A percentile compares a stretch with the other conserved stretches of the same genome.
Evolutionary conservation across 2,888 invertebrate genomes (phyloP).

Genomic region (Ormyrus nitidulus): DNA sequence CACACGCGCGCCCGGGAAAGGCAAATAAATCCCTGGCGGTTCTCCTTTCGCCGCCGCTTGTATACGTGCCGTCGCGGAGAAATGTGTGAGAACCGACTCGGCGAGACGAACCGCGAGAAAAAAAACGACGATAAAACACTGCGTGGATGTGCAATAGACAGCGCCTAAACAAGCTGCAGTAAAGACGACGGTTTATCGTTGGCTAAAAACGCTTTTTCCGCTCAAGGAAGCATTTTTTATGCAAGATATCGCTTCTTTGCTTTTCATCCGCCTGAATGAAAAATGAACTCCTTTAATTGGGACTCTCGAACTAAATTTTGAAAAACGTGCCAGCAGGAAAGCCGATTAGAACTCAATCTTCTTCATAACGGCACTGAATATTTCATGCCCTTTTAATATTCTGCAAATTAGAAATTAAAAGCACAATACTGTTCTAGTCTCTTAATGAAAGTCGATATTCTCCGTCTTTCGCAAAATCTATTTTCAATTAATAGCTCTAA

Average conservation of each 20-base stretch:
- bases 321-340: too few species aligned
- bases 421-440: constrained; percentile 1
- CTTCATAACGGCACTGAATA: not conserved
- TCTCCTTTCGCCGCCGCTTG: constrained; percentile 47
- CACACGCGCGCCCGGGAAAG: constrained; percentile 44
- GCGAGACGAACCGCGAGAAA: constrained; percentile 31
- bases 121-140: constrained; percentile 22
- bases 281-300: too few species aligned
- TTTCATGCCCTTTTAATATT: not conserved
- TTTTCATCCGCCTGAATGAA: not conserved
- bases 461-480: not conserved
- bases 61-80: constrained; percentile 19
- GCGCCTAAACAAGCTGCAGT: constrained; percentile 21
- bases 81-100: constrained; percentile 50
- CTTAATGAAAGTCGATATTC: constrained; percentile 10
- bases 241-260: not conserved
- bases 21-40: constrained; percentile 52
- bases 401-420: constrained; percentile 1
- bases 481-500: not conserved
- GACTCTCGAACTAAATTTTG: too few species aligned
- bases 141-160: constrained; percentile 33
- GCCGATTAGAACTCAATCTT: not conserved
- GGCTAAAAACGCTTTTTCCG: not conserved
- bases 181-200: constrained; percentile 1
- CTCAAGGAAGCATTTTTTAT: constrained; percentile 1